Base-by-base conservation (phyloP, 2,888 invertebrate genomes). In the Lasioglossum pauxillum region DNA sequence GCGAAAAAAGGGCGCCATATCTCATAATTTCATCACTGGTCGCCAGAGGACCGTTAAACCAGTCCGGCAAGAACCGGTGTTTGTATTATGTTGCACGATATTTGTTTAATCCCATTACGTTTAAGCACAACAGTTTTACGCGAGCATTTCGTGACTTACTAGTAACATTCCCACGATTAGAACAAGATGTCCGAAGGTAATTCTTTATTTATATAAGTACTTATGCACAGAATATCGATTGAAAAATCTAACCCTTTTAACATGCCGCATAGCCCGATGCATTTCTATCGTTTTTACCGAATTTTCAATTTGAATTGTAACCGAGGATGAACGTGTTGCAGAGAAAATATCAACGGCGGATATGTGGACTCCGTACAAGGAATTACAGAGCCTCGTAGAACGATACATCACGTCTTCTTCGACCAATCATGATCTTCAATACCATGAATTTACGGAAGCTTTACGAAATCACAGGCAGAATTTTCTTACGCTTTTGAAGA, bases 281-380 rank as follows among this genome's bases (percentile, higher is more conserved):
- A 44, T 76, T 74, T 57, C 3, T 23, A 27, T 46, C 23, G 5
- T 44, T 35, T 12, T 44, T 4, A 23, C 5, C 2, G 35, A 2
- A 38, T 67, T 38, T n/a, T 44, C 35, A 77, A 35, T 4, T 23
- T 46, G 0, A 10, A 53, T n/a, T 64, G 19, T 53, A 53, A 44
- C 35, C 38, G 31, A 49, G 27, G 27, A 14, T n/a, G 0, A 16
- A 16, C 64, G 67, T 12, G 46, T 19, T 84, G 46, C 81, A 95
- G 95, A 95, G 46, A 93, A 93, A 89, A 84, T 88, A 44, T 95
- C 96, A 69, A 96, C 96, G 16, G 97, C 98, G 93, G 98, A 98
- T 95, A 96, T 98, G 96, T 98, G 98, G 98, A 97, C 98, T 75
- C 98, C 98, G 0, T 98, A 97, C 95, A 98, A 98, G 93, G 97